A percentile compares a stretch with the other conserved stretches of the same genome.
phyloP scores from a whole-genome alignment of 2,797 vertebrate genomes.

The Peromyscus melanophrys region DNA sequence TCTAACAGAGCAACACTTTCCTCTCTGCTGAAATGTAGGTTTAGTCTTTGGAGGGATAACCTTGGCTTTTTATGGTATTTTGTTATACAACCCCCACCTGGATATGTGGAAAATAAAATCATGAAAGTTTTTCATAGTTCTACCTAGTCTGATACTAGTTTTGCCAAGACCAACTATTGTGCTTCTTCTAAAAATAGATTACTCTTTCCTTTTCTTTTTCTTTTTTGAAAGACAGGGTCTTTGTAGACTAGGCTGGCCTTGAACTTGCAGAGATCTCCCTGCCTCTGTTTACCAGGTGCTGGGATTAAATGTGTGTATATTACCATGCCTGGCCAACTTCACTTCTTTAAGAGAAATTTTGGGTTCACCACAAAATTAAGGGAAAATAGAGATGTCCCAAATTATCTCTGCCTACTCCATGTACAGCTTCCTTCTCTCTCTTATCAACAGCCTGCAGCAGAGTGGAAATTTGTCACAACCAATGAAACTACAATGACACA shows the following conservation, averaged over 20 bases:
- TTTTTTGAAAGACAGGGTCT: neutral
- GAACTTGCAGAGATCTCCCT: neutral
- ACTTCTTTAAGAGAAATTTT: constrained; percentile 7
- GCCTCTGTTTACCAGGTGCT: neutral
- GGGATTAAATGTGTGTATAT: neutral
- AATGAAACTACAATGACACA: neutral
- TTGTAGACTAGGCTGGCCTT: neutral
- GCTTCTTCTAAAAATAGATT: constrained; percentile 26
- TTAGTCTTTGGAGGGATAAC: neutral
- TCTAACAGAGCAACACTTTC: constrained; percentile 32
- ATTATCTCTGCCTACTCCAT: neutral
- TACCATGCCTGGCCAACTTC: neutral
- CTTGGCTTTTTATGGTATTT: neutral
- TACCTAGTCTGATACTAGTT: constrained; percentile 35
- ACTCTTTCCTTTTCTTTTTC: neutral
- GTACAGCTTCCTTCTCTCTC: neutral
- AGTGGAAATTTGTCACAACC: neutral
- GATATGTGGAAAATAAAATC: constrained; percentile 67
- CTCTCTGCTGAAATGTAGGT: constrained; percentile 50
- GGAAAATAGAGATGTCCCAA: neutral
- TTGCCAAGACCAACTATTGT: constrained; percentile 32
- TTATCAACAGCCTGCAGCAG: neutral
- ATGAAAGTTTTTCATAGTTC: constrained; percentile 26
- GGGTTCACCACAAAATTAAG: constrained; percentile 29
- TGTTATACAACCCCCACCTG: neutral